Evolutionary conservation across 1,140 invertebrate species (phyloP).

Genomic region (Drosophila nigrodunni): DNA sequence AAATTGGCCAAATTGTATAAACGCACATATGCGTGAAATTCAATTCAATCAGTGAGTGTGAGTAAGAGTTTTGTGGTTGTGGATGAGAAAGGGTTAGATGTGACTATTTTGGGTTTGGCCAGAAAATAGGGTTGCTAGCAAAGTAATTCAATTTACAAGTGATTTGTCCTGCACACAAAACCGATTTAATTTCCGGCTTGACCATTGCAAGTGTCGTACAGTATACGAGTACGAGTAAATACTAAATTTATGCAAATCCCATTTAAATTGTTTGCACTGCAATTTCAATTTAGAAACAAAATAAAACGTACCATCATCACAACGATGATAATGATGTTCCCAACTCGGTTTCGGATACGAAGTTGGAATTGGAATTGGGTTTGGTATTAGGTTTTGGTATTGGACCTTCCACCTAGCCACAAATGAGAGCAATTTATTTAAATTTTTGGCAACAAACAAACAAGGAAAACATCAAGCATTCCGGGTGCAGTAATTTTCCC

Average conservation of each 20-base stretch:
- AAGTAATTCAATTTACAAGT: conserved; percentile 84
- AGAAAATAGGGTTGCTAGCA: conserved; percentile 66
- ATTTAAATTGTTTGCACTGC: conserved; percentile 83
- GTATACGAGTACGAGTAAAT: conserved; percentile 20
- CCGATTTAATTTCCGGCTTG: conserved; percentile 73
- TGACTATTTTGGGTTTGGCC: conserved; percentile 10
- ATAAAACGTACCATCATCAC: conserved; percentile 59
- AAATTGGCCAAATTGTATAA: conserved; percentile 84
- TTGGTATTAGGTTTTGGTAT: not conserved
- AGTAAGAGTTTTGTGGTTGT: conserved; percentile 9
- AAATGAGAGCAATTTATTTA: conserved; percentile 82
- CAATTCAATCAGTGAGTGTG: conserved; percentile 62
- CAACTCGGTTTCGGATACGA: not conserved
- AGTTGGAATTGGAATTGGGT: too few species aligned
- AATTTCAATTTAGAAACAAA: conserved; percentile 84
- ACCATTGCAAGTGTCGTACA: conserved; percentile 51
- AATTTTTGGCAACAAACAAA: conserved; percentile 62
- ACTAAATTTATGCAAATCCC: conserved; percentile 80
- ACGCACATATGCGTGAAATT: conserved; percentile 84
- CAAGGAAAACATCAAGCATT: not conserved
- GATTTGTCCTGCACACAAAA: conserved; percentile 79
- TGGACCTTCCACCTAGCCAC: conserved; percentile 28
- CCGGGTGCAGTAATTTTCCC: conserved; percentile 54
- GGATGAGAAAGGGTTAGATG: not conserved
- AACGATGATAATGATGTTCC: conserved; percentile 34